These are phyloP conservation scores for Blennius ocellaris DNA, from an alignment of 2,113 vertebrate genomes.

Conservation along the genomic window DNA sequence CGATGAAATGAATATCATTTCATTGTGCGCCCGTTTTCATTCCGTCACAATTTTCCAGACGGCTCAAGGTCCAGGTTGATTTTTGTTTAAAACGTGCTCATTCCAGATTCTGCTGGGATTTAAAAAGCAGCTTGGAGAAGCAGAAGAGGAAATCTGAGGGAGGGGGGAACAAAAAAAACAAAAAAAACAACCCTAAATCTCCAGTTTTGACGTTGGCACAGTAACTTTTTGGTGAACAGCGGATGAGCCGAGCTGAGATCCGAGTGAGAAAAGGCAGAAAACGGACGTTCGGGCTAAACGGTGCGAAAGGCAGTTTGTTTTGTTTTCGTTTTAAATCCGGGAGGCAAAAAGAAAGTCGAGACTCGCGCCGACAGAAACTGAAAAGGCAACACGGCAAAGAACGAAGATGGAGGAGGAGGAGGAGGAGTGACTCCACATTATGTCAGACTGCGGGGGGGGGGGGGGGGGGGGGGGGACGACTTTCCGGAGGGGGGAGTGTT, in stretches of 20 bases:
- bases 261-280: slow-evolving; percentile 47
- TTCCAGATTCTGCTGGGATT: too few species aligned
- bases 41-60: too few species aligned
- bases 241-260: slow-evolving; percentile 7
- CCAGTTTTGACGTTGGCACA: too few species aligned
- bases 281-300: slow-evolving; percentile 34
- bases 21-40: too few species aligned
- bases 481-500: slow-evolving; percentile 33
- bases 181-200: too few species aligned
- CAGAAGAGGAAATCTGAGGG: neutral
- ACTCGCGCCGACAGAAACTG: slow-evolving; percentile 41
- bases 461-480: slow-evolving; percentile 31
- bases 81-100: too few species aligned
- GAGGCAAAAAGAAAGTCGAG: slow-evolving; percentile 22
- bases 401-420: slow-evolving; percentile 1
- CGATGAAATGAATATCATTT: too few species aligned
- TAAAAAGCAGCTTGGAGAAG: too few species aligned
- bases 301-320: slow-evolving; percentile 60
- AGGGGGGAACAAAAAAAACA: neutral
- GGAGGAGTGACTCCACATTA: neutral
- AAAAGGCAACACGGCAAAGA: slow-evolving; percentile 77
- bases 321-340: slow-evolving; percentile 10
- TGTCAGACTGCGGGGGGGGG: neutral
- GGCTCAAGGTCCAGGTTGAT: too few species aligned
- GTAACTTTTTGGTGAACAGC: slow-evolving; percentile 25